Evolutionary conservation across 1,140 invertebrate species (phyloP).

Genomic region (Phocides pigmalion): DNA sequence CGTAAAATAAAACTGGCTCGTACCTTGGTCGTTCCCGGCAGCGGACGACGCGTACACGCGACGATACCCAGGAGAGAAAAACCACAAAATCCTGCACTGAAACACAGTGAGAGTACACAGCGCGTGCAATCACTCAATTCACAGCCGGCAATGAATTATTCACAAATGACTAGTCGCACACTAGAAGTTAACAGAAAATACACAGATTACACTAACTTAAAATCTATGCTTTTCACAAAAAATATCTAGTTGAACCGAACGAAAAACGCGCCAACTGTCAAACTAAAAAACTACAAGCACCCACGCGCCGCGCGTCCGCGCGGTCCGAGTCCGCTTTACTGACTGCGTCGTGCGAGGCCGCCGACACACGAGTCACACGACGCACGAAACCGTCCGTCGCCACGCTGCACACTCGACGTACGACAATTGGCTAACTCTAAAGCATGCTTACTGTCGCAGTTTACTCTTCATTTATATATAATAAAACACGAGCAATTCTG

Average conservation of each 20-base stretch:
- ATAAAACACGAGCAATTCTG: conserved; percentile 60
- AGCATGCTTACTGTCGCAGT: conserved; percentile 68
- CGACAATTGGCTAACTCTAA: conserved; percentile 55
- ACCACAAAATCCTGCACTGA: conserved; percentile 74
- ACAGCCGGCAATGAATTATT: conserved; percentile 74
- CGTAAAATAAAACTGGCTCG: conserved; percentile 40
- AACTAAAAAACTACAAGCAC: conserved; percentile 83
- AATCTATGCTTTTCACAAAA: conserved; percentile 79
- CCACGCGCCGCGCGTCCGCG: conserved; percentile 72
- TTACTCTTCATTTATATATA: conserved; percentile 76
- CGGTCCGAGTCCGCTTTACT: conserved; percentile 77
- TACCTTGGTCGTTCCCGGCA: conserved; percentile 66
- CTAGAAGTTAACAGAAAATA: conserved; percentile 72
- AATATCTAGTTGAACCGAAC: conserved; percentile 71
- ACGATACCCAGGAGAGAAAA: conserved; percentile 61
- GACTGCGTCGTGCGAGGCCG: conserved; percentile 62
- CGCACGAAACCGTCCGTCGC: conserved; percentile 32
- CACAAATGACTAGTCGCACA: conserved; percentile 76
- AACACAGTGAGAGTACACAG: conserved; percentile 68
- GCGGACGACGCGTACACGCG: conserved; percentile 52
- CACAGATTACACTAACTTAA: conserved; percentile 80
- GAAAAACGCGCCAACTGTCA: conserved; percentile 82
- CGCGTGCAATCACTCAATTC: conserved; percentile 76
- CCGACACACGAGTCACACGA: conserved; percentile 38
- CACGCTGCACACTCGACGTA: conserved; percentile 35